Base-by-base conservation (phyloP, 1,140 invertebrate species). In the Ruditapes philippinarum region DNA sequence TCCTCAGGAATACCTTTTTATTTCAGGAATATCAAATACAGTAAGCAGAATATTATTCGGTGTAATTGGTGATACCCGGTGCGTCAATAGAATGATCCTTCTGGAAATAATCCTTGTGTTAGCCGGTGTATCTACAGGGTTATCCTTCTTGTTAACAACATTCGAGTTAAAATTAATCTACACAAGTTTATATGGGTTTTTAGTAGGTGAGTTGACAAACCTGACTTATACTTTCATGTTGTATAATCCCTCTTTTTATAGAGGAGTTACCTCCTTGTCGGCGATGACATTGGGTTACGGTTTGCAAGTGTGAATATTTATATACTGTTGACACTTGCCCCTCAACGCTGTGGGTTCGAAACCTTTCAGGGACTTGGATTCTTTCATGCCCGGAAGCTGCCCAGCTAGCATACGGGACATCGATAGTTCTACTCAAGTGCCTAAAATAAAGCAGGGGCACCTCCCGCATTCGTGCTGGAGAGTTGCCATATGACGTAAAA, bases 11-110 rank as follows among this genome's bases (percentile, higher is more conserved):
- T n/a, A n/a, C n/a, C n/a, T n/a, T n/a, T n/a, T n/a, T n/a, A n/a
- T n/a, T 83, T 1, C 45, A 83, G 81, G 81, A 4, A 70, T 83
- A 70, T 68, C 62, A 7, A 83, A 83, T 22, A 83, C 60, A 4
- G 28, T 83, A 2, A 65, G 81, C 19, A 36, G 81, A 28, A 25
- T 83, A 1, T 33, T n/a, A 51, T 9, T 83, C 0, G 81, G 81
- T 36, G 51, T 19, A 3, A 12, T 83, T 2, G 81, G 81, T 7
- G 81, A 83, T 33, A 11, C 19, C 1, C 14, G 17, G 11, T 70
- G 11, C 19, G 62, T 83, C 33, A 83, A 83, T 33, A 45, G 81
- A 45, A 38, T 70, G 33, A 31, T 70, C 11, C 19, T 83, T 12
- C 28, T 49, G 1, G 81, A 45, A 22, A n/a, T 51, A 19, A 31